Conservation (phyloP, 2,888 invertebrate species). For the Metalampra italica region DNA sequence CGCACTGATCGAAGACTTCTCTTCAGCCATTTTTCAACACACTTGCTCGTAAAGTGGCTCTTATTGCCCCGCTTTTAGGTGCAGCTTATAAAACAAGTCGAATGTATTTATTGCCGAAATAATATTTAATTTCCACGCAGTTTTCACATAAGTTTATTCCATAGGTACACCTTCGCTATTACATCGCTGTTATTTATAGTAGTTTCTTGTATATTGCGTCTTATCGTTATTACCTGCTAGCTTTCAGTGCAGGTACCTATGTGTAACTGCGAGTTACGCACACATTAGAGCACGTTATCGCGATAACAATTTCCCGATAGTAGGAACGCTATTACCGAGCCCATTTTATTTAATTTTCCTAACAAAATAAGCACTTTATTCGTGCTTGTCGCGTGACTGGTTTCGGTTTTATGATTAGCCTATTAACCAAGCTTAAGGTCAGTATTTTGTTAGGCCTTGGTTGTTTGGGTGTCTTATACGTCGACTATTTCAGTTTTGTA, state of each 20-base stretch:
- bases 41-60: no score
- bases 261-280: no score
- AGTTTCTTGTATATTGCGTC: background rate
- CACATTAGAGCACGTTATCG: background rate
- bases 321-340: background rate
- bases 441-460: conserved; percentile 19
- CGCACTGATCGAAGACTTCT: no score
- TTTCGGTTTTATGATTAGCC: conserved; percentile 35
- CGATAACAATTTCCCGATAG: background rate
- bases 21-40: no score
- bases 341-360: conserved; percentile 23
- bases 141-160: no score
- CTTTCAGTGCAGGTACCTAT: no score
- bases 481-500: conserved; percentile 6
- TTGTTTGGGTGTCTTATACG: conserved; percentile 11
- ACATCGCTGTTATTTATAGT: background rate
- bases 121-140: no score
- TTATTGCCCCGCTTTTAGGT: no score
- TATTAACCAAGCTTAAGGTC: conserved; percentile 20
- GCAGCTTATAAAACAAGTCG: no score
- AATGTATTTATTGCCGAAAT: no score
- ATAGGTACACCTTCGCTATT: no score
- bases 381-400: conserved; percentile 38
- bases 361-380: conserved; percentile 18
- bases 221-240: no score